These are phyloP conservation scores for Meriones unguiculatus DNA, from an alignment of 2,113 vertebrate species.

Conservation along the genomic window DNA sequence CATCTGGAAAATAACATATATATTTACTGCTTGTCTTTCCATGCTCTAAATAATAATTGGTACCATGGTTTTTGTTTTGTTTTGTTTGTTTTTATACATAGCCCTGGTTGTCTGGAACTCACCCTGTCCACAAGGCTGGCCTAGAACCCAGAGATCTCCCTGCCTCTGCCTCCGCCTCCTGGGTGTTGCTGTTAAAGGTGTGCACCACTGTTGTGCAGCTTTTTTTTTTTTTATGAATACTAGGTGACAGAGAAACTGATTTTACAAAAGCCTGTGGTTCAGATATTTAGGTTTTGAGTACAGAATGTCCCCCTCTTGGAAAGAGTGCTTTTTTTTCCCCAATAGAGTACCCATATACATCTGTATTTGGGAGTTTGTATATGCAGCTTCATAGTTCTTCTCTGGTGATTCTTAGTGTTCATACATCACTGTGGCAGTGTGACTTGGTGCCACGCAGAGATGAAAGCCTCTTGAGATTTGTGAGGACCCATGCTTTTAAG, in stretches of 20 bases:
- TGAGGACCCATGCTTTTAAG: neutral
- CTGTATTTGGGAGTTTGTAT: neutral
- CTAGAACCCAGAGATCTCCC: neutral
- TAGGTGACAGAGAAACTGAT: neutral
- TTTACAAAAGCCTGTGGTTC: neutral
- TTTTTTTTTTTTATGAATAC: neutral
- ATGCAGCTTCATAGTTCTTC: neutral
- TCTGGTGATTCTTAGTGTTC: neutral
- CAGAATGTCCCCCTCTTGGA: neutral
- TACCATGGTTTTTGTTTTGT: neutral
- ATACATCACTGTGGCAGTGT: neutral
- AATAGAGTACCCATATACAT: neutral
- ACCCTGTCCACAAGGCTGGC: neutral
- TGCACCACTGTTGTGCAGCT: too few relatives aligned
- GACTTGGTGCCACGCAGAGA: neutral
- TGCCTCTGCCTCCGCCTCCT: neutral
- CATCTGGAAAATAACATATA: neutral
- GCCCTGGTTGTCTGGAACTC: neutral
- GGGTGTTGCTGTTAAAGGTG: neutral
- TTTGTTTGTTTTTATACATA: neutral
- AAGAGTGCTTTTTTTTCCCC: conserved; percentile 1
- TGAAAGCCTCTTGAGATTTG: conserved; percentile 1
- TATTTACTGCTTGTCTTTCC: neutral
- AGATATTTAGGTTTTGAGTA: neutral
- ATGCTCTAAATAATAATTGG: neutral